Evolutionary conservation across 2,113 vertebrate species (phyloP), one percentile per base, ranked within the genome.

Genomic region (Copsychus sechellarum): DNA sequence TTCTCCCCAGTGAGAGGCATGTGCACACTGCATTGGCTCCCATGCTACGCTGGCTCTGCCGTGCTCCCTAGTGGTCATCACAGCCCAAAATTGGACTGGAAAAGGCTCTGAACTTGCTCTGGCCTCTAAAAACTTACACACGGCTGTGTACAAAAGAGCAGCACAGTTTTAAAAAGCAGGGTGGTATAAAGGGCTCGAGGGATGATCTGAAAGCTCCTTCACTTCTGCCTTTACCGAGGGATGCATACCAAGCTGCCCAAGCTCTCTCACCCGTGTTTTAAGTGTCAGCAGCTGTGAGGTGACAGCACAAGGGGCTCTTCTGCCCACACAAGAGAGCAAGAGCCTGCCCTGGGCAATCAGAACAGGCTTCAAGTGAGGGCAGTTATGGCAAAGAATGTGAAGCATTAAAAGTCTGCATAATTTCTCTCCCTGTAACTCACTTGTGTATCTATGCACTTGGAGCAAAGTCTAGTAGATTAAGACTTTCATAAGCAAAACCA

Each of bases 31-130:
- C 81, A 23, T 31, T 53, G 74, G 73, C 91, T 96, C 61, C 86
- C 69, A 21, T 4, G 61, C 81, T 36, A 56, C 2, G 11, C 70
- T 70, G 92, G 95, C 95, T 97, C 97, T 97, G 90, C 84, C 89
- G 24, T 61, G 96, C 97, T 96, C 95, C 94, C 97, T 97, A 81
- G 97, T 88, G 97, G 96, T 94, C 82, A 86, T 38, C 87, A 65
- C 20, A 60, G 36, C 88, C 81, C 45, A 40, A 45, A 83, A 88
- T 10, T 38, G 57, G 69, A 58, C 31, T 29, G 40, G 54, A 20
- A 50, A 73, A 62, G 24, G 47, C 51, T 77, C 87, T 61, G 60
- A 38, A 88, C 88, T 82, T 51, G 19, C 53, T 72, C 42, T 0
- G 9, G 10, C 24, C 65, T 78, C 31, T 28, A 12, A 43, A 95